These are phyloP conservation scores for Stomatorhinus walkeri DNA, from an alignment of 2,797 vertebrate genomes.

Conservation along the genomic window DNA sequence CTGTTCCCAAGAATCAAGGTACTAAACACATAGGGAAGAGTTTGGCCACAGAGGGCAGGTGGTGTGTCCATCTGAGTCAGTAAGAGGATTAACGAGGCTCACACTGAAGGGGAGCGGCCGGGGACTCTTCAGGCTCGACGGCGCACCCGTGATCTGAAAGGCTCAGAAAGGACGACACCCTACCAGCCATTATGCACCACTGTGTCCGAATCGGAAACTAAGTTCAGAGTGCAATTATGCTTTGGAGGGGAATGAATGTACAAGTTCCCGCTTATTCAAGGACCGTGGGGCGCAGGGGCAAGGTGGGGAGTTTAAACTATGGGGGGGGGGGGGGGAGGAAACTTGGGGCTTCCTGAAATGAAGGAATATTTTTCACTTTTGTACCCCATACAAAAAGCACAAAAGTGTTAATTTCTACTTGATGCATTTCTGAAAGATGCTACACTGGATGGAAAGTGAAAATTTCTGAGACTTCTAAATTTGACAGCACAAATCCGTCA, in stretches of 20 bases:
- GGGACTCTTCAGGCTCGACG: conserved; percentile 2
- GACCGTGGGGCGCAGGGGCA: neutral
- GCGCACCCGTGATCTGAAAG: neutral
- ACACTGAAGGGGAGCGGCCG: conserved; percentile 29
- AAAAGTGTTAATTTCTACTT: neutral
- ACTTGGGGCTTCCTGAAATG: neutral
- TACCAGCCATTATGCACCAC: neutral
- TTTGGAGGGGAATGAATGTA: neutral
- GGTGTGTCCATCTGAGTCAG: conserved; percentile 39
- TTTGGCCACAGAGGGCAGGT: conserved; percentile 18
- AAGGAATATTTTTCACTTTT: neutral
- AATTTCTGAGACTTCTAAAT: neutral
- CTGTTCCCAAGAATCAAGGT: neutral
- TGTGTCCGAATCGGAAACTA: neutral
- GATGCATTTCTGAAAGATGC: neutral
- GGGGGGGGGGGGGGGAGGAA: too few species aligned
- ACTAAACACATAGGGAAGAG: neutral
- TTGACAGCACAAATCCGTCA: neutral
- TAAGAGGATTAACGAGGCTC: conserved; percentile 42
- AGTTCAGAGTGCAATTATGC: neutral
- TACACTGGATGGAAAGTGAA: neutral
- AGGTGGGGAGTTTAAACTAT: neutral
- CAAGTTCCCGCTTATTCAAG: neutral
- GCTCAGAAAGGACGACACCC: neutral
- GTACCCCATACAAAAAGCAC: neutral